Evolutionary conservation across 2,888 invertebrate species (phyloP).

Genomic region (Barypeithes pellucidus): DNA sequence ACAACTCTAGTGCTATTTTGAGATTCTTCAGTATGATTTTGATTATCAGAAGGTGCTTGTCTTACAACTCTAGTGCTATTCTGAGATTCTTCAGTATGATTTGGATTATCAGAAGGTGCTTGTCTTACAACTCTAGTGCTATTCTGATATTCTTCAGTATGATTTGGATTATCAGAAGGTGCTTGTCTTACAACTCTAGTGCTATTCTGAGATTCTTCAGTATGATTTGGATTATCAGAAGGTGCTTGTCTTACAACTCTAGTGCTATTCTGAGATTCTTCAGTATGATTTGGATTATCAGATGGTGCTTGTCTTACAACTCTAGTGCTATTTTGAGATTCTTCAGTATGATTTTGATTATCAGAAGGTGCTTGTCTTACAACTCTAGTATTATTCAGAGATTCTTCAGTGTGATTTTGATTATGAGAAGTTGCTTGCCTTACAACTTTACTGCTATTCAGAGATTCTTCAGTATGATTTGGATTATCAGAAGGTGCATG

Average conservation of each 20-base stretch:
- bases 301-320: neutral
- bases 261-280: neutral
- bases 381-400: neutral
- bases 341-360: neutral
- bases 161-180: neutral
- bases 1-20: neutral
- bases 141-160: neutral
- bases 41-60: neutral
- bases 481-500: neutral
- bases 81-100: neutral
- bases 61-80: neutral
- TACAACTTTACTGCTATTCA: neutral
- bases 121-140: neutral
- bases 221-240: neutral
- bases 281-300: neutral
- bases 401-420: neutral
- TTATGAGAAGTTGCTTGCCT: neutral
- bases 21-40: neutral
- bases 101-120: neutral
- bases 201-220: neutral
- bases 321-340: neutral
- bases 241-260: neutral
- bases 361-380: neutral
- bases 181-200: neutral
- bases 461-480: neutral